These are phyloP conservation scores for Helarctos malayanus DNA, from an alignment of 2,797 vertebrate genomes.

Conservation along the genomic window DNA sequence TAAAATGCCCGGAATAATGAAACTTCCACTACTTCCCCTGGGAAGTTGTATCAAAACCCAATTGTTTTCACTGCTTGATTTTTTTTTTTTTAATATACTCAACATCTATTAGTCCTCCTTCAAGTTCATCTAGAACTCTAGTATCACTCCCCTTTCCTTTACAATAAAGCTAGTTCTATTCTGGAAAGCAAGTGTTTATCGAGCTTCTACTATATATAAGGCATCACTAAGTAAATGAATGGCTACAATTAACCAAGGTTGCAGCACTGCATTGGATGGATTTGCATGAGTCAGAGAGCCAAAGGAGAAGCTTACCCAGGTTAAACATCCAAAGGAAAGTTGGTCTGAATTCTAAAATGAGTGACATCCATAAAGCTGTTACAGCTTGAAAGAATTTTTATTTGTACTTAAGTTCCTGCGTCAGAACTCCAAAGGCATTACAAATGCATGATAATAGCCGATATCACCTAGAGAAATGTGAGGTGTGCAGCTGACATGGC, in stretches of 20 bases:
- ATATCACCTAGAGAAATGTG: neutral
- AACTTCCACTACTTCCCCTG: slow-evolving; percentile 74
- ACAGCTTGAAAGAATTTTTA: slow-evolving; percentile 18
- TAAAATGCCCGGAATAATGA: slow-evolving; percentile 78
- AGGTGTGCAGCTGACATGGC: neutral
- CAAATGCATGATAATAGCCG: neutral
- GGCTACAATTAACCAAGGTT: neutral
- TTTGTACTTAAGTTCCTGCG: slow-evolving; percentile 52
- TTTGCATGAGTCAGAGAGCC: slow-evolving; percentile 26
- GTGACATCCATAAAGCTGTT: slow-evolving; percentile 24
- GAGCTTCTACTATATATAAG: slow-evolving; percentile 20
- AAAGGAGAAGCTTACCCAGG: slow-evolving; percentile 25
- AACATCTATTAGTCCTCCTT: slow-evolving; percentile 59
- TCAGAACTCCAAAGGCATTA: slow-evolving; percentile 36
- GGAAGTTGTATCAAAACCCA: slow-evolving; percentile 77
- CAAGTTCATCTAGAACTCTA: slow-evolving; percentile 54
- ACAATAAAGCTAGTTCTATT: neutral
- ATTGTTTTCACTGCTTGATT: slow-evolving; percentile 63
- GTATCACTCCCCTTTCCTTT: slow-evolving; percentile 49
- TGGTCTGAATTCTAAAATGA: slow-evolving; percentile 63
- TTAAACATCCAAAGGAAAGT: slow-evolving; percentile 47
- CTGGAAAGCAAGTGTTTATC: slow-evolving; percentile 51
- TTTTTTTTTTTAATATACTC: slow-evolving; percentile 56
- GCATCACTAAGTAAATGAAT: neutral
- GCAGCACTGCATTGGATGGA: neutral